Conservation (phyloP, 2,888 invertebrate genomes). For the Tipula vernalis region DNA sequence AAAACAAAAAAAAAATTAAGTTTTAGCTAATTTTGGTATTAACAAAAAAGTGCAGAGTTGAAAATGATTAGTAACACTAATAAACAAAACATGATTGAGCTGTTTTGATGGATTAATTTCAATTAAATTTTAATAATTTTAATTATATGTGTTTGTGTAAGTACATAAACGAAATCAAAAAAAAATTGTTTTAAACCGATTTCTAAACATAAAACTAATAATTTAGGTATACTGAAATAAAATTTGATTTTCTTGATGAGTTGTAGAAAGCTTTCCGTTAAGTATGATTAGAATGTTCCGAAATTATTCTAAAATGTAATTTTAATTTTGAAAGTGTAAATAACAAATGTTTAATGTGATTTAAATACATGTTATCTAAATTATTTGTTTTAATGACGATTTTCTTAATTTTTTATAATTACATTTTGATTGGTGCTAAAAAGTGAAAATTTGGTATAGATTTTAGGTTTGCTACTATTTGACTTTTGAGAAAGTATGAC, state of each 20-base stretch:
- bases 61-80: not conserved
- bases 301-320: not conserved
- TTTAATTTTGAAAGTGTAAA: not conserved
- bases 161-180: not conserved
- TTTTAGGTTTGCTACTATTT: not conserved
- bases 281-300: not conserved
- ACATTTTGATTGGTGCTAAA: not conserved
- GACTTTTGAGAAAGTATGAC: not conserved
- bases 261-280: not conserved
- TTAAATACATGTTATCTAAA: not conserved
- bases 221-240: not conserved
- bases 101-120: not conserved
- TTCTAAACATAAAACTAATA: not conserved
- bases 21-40: not conserved
- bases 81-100: not conserved
- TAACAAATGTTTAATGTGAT: not conserved
- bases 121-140: not conserved
- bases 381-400: not conserved
- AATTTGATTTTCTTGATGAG: not conserved
- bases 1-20: too few species aligned
- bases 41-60: not conserved
- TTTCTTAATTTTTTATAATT: not conserved
- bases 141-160: not conserved
- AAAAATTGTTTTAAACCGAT: not conserved
- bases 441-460: not conserved